Base-by-base conservation (phyloP, 1,140 invertebrate species). In the Drosophila micromelanica region DNA sequence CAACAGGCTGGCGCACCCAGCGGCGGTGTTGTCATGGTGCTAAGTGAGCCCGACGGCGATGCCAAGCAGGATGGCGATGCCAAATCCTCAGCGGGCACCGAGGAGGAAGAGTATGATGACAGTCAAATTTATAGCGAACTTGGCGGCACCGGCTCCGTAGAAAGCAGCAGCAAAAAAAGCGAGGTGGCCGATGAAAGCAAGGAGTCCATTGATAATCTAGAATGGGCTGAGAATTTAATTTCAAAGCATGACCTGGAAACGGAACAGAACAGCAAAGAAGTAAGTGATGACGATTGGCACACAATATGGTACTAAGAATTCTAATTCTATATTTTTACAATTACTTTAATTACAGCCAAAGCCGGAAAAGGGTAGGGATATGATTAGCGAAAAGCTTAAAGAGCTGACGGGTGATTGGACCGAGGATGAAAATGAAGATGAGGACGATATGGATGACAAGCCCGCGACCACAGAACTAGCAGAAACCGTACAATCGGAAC, bases 1-100 rank as follows among this genome's bases (percentile, higher is more conserved):
- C 86, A 92, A 38, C 86, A 91, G 17, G 89, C 86, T 8, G 85
- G 85, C 9, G 80, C 84, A 5, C 59, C 85, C 5, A 78, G 69
- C 42, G 89, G 85, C n/a, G 90, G 91, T 12, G 91, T 92, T 13
- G 91, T 92, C 2, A 92, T 92, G 91, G 90, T 92, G 11, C 76
- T 92, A 2, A 90, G 90, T 48, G 90, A 92, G 43, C 73, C 75
- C 3, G 84, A 89, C n/a, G 71, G 56, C 9, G 73, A 90, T 15
- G 35, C 11, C 0, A 79, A 76, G 43, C 70, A 55, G 48, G 85
- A 90, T 7, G 43, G 42, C 2, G 80, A 85, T 38, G 76, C n/a
- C 12, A 80, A 77, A 40, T 80, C 82, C 3, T 37, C 63, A 32
- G 81, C 82, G 35, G 75, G 79, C 35, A 78, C 80, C 17, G 85